Evolutionary conservation across 2,113 vertebrate species (phyloP).

Genomic region (Tragelaphus strepsiceros): DNA sequence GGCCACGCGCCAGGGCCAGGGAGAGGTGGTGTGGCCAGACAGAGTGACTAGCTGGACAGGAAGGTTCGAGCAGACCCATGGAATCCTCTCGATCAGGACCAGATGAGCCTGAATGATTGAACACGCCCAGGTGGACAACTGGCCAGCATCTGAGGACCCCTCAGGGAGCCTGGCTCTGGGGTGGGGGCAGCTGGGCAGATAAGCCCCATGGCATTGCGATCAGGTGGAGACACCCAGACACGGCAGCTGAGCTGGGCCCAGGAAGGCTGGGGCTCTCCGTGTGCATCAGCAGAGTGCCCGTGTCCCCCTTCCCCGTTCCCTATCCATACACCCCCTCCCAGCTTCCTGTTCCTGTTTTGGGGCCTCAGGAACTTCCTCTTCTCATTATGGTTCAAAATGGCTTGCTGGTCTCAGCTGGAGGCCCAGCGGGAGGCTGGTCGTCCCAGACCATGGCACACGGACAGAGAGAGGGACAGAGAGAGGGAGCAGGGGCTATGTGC

Average conservation of each 20-base stretch:
- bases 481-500: not conserved
- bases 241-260: not conserved
- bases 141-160: not conserved
- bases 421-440: not conserved
- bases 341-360: constrained; percentile 76
- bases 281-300: constrained; percentile 15
- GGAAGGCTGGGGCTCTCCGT: not conserved
- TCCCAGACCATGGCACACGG: not conserved
- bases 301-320: constrained; percentile 65
- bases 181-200: accelerated
- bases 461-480: not conserved
- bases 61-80: accelerated
- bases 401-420: constrained; percentile 47
- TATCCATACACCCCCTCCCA: constrained; percentile 61
- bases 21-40: not conserved
- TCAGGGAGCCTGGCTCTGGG: not conserved
- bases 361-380: constrained; percentile 71
- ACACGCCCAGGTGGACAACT: not conserved
- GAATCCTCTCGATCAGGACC: not conserved
- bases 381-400: constrained; percentile 63
- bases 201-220: accelerated
- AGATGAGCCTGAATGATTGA: not conserved
- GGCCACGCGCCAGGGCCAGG: not conserved
- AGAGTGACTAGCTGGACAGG: not conserved
- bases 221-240: not conserved